Base-by-base conservation (phyloP, 1,140 invertebrate genomes). In the Heliconius congener region DNA sequence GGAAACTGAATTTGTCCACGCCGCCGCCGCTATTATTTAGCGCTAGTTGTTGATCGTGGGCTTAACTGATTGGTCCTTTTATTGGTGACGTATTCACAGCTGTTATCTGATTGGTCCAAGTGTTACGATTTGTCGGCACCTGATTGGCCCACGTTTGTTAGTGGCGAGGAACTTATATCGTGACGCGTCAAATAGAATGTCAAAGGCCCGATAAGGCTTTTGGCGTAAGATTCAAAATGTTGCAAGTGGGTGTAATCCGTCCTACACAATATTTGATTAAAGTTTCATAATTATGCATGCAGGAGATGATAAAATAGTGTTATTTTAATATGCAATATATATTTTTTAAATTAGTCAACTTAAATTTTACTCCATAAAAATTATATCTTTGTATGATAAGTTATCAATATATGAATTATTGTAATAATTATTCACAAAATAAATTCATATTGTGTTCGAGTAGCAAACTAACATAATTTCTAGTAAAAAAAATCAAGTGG, bases 141-240 rank as follows among this genome's bases (percentile, higher is more conserved):
- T 73, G 46, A 94, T 94, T 94, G 93, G 93, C 92, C 89, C 93
- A 94, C 93, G 93, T 94, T 90, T 82, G 81, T 90, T 82, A 90
- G 84, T 91, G 88, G 88, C 84, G 80, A 73, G 78, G 71, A 66
- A 77, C 77, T 77, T 74, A 34, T 73, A n/a, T 34, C 74, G 75
- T 52, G 82, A 77, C 73, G 79, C 77, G 66, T 81, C 78, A 74
- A 79, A 74, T 42, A 70, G 55, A 76, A 76, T 79, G 79, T 75
- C 78, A 82, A 73, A 76, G 71, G 74, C 52, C 70, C 70, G 77
- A 82, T 72, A 75, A 76, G 77, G 55, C 13, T 83, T 88, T 84
- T 87, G 85, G 86, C 88, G 89, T 83, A 82, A 87, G 85, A 82
- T 88, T 90, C 81, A 82, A 87, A 88, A 83, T 86, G 27, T 83